Evolutionary conservation across 2,113 vertebrate species (phyloP), one percentile per base, ranked within the genome.

Genomic region (Engraulis encrasicolus): DNA sequence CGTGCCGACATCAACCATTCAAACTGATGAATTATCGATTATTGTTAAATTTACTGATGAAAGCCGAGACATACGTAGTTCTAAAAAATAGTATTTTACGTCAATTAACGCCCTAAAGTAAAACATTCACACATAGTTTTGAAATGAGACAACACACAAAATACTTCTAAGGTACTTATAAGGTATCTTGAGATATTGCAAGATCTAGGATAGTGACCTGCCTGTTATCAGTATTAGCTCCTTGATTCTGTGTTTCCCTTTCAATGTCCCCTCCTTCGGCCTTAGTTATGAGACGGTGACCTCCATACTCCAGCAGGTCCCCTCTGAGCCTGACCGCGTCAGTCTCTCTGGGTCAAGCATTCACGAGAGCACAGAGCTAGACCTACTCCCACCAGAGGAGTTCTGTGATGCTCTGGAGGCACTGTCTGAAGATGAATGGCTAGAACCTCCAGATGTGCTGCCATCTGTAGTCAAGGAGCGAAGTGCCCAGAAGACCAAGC

Each of bases 271-370:
- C 82, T 81, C 82, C 79, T 85, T 27, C 66, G 31, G 34, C 66
- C 84, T 81, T 84, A 91, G 90, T 86, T 91, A 89, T 82, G 90
- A 91, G 83, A 89, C 86, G 1, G 50, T 90, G 89, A 74, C 88
- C 7, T 86, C 89, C 74, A 87, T 89, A 74, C 82, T 89, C 82
- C 87, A 88, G 49, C 49, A 78, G 52, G 85, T 37, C 50, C 58
- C 82, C 31, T 36, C 66, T 50, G 81, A 86, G 78, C 20, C 50
- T 9, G n/a, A 85, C 31, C 79, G 36, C 50, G 71, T n/a, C 40
- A 82, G 85, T 15, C 71, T 82, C 15, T 18, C 37, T 49, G 71
- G 78, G 52, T 50, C 83, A 82, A 78, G 37, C 18, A 54, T 48
- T 77, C 78, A 54, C 4, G 38, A 79, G 12, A 77, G 15, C 78